A percentile compares a stretch with the other conserved stretches of the same genome.
These are phyloP conservation scores for Aleiodes sp. DNA, from an alignment of 1,140 invertebrate species.

Conservation along the genomic window DNA sequence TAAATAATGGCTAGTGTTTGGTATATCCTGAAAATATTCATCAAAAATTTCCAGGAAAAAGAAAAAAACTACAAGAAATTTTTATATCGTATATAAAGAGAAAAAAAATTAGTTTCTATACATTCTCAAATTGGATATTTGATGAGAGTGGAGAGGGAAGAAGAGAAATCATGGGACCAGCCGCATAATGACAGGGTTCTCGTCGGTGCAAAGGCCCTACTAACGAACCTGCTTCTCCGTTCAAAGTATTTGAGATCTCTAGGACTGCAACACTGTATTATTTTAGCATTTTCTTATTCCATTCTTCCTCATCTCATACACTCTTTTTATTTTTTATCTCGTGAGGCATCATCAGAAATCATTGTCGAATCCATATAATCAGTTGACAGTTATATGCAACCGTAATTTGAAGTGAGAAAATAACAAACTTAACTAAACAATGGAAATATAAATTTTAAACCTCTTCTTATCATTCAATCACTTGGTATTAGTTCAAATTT, in stretches of 20 bases:
- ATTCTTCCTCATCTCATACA: too few relatives aligned
- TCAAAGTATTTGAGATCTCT: conserved; percentile 45
- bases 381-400: conserved; percentile 55
- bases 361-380: conserved; percentile 62
- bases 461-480: too few relatives aligned
- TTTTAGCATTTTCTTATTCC: conserved; percentile 52
- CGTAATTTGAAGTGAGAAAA: conserved; percentile 48
- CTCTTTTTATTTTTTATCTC: conserved; percentile 43
- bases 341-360: conserved; percentile 58
- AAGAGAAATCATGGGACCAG: conserved; percentile 50
- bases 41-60: too few relatives aligned
- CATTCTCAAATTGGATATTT: background rate
- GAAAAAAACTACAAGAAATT: conserved; percentile 1
- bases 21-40: too few relatives aligned
- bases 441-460: background rate
- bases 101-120: conserved; percentile 5
- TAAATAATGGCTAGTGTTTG: too few relatives aligned
- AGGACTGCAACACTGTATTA: conserved; percentile 59
- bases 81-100: too few relatives aligned
- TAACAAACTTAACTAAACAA: background rate
- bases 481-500: too few relatives aligned
- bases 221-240: conserved; percentile 59
- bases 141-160: conserved; percentile 20
- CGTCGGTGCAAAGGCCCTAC: conserved; percentile 54
- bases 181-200: conserved; percentile 62